phyloP scores from a whole-genome alignment of 2,113 vertebrate genomes.

The Tupaia chinensis region DNA sequence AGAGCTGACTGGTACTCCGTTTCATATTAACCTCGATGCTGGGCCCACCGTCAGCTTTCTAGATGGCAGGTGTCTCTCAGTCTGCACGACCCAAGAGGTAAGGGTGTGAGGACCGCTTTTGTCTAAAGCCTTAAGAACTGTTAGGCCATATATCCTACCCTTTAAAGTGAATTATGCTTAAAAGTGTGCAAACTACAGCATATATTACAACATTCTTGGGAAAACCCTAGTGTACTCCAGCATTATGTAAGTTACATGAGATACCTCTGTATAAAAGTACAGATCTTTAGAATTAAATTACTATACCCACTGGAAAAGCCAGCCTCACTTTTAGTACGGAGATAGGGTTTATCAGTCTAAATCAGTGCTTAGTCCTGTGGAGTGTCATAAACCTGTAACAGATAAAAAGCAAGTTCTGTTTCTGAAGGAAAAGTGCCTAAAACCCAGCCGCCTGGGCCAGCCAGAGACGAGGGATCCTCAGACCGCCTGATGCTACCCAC shows the following conservation, averaged over 20 bases:
- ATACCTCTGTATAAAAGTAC: constrained; percentile 85
- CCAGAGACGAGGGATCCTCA: too few species aligned
- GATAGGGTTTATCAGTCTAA: constrained; percentile 79
- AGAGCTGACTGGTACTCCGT: background rate
- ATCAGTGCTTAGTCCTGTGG: constrained; percentile 81
- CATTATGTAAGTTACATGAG: constrained; percentile 84
- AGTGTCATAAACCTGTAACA: constrained; percentile 76
- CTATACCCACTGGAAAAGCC: constrained; percentile 75
- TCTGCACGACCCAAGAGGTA: constrained; percentile 12
- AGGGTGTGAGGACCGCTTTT: constrained; percentile 33
- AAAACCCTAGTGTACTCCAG: constrained; percentile 78
- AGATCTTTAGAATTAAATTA: constrained; percentile 84
- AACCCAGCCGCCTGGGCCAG: constrained; percentile 33
- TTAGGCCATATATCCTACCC: constrained; percentile 59
- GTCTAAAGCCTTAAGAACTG: constrained; percentile 41
- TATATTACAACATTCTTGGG: constrained; percentile 81
- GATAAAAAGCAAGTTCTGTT: constrained; percentile 76
- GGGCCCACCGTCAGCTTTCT: background rate
- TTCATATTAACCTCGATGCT: background rate
- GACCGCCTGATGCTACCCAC: constrained; percentile 71
- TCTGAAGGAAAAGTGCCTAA: constrained; percentile 70
- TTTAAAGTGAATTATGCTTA: constrained; percentile 81
- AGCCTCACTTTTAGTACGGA: constrained; percentile 73
- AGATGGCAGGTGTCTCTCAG: background rate
- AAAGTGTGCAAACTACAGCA: constrained; percentile 78